Base-by-base conservation (phyloP, 2,113 vertebrate genomes). In the Macrotus californicus region DNA sequence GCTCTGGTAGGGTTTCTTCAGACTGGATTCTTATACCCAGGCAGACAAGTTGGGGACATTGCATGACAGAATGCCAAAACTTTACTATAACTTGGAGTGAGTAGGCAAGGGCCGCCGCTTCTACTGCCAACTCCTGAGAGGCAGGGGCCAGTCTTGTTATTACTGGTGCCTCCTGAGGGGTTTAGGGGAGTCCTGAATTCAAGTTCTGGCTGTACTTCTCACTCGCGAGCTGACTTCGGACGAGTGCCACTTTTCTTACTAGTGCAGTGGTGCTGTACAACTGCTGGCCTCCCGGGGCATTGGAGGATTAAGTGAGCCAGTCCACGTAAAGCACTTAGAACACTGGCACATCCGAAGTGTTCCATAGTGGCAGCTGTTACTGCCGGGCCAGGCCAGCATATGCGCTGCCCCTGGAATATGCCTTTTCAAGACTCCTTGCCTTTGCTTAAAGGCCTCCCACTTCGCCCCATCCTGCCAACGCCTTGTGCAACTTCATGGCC, bases 361-460 rank as follows among this genome's bases (percentile, higher is more conserved):
- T 76, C 86, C n/a, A 10, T 7, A 22, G 50, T 9, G 36, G 50
- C 56, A 7, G 21, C 43, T 76, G 5, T 29, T n/a, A 1, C 7
- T n/a, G 1, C 7, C 2, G 14, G 86, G 31, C 48, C 69, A 48
- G 41, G 67, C 24, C 16, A 16, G 34, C 26, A 19, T 19, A 11
- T 0, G 5, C 1, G 11, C 31, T 10, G 1, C n/a, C 72, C 26
- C 48, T 11, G 10, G 34, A 36, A 29, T 29, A 16, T 24, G n/a
- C 31, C 61, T 66, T 41, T 31, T 48, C 70, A 91, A 59, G 48
- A 10, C 24, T 36, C 66, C 43, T 24, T 29, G 19, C 41, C 81
- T 91, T 88, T 66, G 83, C 64, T 54, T 4, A 0, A 41, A 39
- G 64, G 31, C 22, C 61, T 79, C 36, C 19, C 46, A 39, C 46